Conservation (phyloP, 1,140 invertebrate genomes). For the Homalodisca vitripennis region DNA sequence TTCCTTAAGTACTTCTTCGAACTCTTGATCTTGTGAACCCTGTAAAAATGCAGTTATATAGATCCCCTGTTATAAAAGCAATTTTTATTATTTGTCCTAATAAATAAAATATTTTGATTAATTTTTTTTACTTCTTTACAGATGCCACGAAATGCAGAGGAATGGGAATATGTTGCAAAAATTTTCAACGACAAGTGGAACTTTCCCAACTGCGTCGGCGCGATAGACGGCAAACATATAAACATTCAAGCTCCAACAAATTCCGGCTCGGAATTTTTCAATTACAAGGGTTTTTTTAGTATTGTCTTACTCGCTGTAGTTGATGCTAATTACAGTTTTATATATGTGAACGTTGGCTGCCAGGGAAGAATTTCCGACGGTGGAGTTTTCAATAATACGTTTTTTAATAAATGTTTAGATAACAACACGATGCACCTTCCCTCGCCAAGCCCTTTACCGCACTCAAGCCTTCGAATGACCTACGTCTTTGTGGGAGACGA, state of each 20-base stretch:
- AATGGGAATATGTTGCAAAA: constrained; percentile 44
- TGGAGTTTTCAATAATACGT: constrained; percentile 44
- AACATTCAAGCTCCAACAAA: constrained; percentile 46
- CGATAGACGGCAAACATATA: constrained; percentile 55
- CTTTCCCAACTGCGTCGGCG: constrained; percentile 48
- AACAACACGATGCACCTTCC: constrained; percentile 44
- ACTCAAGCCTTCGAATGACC: constrained; percentile 39
- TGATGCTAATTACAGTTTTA: constrained; percentile 52
- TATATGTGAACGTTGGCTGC: constrained; percentile 49
- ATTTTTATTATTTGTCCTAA: too few relatives aligned
- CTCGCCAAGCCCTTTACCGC: constrained; percentile 40
- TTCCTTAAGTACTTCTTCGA: not conserved
- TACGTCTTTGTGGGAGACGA: constrained; percentile 50
- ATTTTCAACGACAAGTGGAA: constrained; percentile 48
- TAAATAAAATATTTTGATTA: too few relatives aligned
- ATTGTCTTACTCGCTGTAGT: constrained; percentile 53
- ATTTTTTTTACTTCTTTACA: too few relatives aligned
- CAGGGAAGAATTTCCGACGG: constrained; percentile 48
- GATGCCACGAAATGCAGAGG: constrained; percentile 35
- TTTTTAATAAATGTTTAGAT: constrained; percentile 43
- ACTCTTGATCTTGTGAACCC: not conserved
- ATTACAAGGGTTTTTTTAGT: constrained; percentile 54
- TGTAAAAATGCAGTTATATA: too few relatives aligned
- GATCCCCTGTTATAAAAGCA: too few relatives aligned
- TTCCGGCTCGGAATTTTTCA: constrained; percentile 51